Evolutionary conservation across 2,888 invertebrate genomes (phyloP).

Genomic region (Tyria jacobaeae): DNA sequence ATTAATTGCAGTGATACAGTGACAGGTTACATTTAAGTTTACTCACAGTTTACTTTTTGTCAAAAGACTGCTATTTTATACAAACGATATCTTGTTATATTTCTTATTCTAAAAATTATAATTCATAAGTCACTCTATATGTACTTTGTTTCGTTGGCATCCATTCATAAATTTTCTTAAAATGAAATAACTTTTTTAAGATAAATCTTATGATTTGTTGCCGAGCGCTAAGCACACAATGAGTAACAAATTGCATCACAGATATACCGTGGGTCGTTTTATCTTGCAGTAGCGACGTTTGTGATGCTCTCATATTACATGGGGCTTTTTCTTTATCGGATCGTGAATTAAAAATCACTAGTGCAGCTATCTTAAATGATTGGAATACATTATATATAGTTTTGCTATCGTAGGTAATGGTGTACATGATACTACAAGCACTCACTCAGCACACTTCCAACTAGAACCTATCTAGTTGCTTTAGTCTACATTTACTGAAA

Average conservation of each 20-base stretch:
- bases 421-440: no score
- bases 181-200: constrained; percentile 40
- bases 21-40: no score
- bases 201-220: constrained; percentile 50
- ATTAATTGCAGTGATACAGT: no score
- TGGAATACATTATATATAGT: no score
- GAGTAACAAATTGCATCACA: constrained; percentile 69
- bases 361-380: not conserved
- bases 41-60: no score
- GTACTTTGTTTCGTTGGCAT: constrained; percentile 28
- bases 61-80: no score
- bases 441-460: no score
- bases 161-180: constrained; percentile 35
- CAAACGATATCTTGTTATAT: not conserved
- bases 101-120: constrained; percentile 26
- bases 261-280: constrained; percentile 53
- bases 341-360: constrained; percentile 39
- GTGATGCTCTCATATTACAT: constrained; percentile 43
- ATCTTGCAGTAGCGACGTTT: constrained; percentile 53
- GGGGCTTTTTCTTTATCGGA: constrained; percentile 33
- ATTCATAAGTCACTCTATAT: constrained; percentile 31
- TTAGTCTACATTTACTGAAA: no score
- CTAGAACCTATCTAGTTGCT: no score
- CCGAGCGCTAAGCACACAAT: constrained; percentile 54
- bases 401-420: no score